A percentile compares a stretch with the other conserved stretches of the same genome.
phyloP scores from a whole-genome alignment of 35 echinoderm and acorn worm species.

The Amphiura filiformis region DNA sequence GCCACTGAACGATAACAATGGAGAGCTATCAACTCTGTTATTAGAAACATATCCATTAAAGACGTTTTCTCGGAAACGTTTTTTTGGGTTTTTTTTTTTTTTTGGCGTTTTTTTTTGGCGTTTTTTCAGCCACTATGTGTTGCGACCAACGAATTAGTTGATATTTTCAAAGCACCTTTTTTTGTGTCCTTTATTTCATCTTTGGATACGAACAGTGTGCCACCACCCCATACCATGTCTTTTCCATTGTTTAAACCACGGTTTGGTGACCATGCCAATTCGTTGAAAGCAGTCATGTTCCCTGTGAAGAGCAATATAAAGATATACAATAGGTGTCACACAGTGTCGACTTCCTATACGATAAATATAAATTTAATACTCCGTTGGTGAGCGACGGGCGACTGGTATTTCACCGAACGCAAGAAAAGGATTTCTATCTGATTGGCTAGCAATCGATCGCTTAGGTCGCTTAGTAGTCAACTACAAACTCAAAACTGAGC shows the following conservation, averaged over 20 bases:
- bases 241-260: too few relatives aligned
- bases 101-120: not conserved
- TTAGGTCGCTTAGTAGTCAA: too few relatives aligned
- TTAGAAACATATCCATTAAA: not conserved
- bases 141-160: not conserved
- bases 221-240: not conserved
- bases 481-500: too few relatives aligned
- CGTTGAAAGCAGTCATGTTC: not conserved
- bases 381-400: too few relatives aligned
- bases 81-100: not conserved
- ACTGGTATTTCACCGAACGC: too few relatives aligned
- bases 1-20: too few relatives aligned
- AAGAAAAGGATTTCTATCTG: too few relatives aligned
- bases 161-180: not conserved
- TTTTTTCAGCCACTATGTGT: not conserved
- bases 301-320: not conserved
- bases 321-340: too few relatives aligned
- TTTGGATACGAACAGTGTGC: not conserved
- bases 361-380: too few relatives aligned
- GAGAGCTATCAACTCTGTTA: not conserved
- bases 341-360: too few relatives aligned
- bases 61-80: too few relatives aligned
- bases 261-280: not conserved
- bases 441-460: too few relatives aligned
- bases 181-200: not conserved